Base-by-base conservation (phyloP, 2,797 vertebrate species). In the Enteromius treurensis region DNA sequence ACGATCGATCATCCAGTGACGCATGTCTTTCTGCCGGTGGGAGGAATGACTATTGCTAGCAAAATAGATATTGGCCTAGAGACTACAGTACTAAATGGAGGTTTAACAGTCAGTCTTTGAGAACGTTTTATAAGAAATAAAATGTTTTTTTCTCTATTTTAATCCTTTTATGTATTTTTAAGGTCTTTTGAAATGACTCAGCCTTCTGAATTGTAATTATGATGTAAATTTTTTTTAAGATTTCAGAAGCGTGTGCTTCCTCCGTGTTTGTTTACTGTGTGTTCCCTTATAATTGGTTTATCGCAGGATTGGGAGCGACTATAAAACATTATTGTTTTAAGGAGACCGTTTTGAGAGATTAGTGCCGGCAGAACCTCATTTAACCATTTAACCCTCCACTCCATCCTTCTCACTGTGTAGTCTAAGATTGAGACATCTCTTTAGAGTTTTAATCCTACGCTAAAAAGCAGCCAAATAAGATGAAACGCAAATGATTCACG, bases 201-300 rank as follows among this genome's bases (percentile, higher is more conserved):
- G 19, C 45, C 51, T 47, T 45, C 53, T 71, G 67, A 62, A 60
- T 80, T 32, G 47, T 82, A 67, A 19, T 67, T 29, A 42, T 68
- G 47, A 68, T 65, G 71, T 76, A 76, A 53, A 75, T 75, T 29
- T 76, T 67, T 82, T 82, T 65, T 47, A 34, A 32, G 62, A 69
- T 67, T 77, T 82, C 10, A 40, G 68, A 45, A 60, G 51, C 40
- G 13, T 45, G 67, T 0, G 2, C 42, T 32, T 80, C 23, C 79
- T 32, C 17, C 34, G 11, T 9, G 19, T 76, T 75, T 76, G 80
- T 82, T 76, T 55, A 65, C 71, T 53, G 40, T 47, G 21, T 62
- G 40, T 73, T 73, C 19, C 58, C 47, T 55, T 29, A 67, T 82
- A 82, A 82, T 82, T 58, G 81, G 73, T 77, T 82, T 77, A 82